phyloP scores from a whole-genome alignment of 2,797 vertebrate genomes.

The Arremon aurantiirostris region DNA sequence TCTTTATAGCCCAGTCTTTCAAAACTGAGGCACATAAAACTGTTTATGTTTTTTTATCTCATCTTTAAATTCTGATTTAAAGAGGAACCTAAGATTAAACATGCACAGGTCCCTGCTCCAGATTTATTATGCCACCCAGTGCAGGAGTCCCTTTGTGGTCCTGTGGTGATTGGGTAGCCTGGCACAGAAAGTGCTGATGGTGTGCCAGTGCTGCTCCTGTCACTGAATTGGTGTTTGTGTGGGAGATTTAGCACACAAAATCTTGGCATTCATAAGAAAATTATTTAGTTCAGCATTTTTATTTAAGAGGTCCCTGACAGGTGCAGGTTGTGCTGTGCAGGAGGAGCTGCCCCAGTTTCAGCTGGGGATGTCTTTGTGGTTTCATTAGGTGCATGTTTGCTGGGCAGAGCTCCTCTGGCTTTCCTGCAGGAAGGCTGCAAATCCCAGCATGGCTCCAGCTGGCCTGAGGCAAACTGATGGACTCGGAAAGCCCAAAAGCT shows the following conservation, averaged over 20 bases:
- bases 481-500: not conserved
- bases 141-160: not conserved
- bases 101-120: not conserved
- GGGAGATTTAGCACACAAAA: rapidly evolving
- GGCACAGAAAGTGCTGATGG: not conserved
- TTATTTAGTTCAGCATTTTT: not conserved
- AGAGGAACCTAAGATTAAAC: not conserved
- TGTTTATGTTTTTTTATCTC: not conserved
- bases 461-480: not conserved
- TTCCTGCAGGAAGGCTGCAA: not conserved
- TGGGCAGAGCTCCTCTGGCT: not conserved
- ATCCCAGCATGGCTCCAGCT: not conserved
- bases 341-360: not conserved
- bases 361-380: not conserved
- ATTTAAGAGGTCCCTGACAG: not conserved
- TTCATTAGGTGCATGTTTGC: rapidly evolving
- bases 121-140: not conserved
- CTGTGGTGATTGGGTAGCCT: not conserved
- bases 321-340: not conserved
- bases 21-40: not conserved
- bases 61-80: not conserved
- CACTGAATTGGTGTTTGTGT: not conserved
- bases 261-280: not conserved
- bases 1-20: not conserved
- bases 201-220: not conserved